Conservation (phyloP, 2,797 vertebrate genomes). For the Rhodeus uyekii region DNA sequence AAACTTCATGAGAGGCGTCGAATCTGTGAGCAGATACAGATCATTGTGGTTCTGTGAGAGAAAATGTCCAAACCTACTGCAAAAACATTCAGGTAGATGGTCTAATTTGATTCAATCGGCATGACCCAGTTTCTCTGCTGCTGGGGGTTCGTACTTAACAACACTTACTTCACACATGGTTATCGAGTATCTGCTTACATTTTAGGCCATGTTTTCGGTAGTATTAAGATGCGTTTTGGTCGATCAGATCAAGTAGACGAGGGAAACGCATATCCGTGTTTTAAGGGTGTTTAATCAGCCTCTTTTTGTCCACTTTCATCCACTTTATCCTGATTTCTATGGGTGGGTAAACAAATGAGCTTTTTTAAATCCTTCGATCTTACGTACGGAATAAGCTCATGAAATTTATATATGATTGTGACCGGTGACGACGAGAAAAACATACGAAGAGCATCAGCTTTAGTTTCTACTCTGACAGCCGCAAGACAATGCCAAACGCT, state of each 20-base stretch:
- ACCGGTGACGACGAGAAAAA: neutral
- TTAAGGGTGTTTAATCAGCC: too few species aligned
- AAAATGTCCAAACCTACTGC: neutral
- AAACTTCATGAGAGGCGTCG: neutral
- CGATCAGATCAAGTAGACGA: neutral
- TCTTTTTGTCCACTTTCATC: neutral
- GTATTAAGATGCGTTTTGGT: neutral
- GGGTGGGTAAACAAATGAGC: neutral
- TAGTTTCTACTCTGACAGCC: too few species aligned
- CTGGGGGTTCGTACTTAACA: neutral
- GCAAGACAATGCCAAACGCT: too few species aligned
- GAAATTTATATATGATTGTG: neutral
- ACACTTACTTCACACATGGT: neutral
- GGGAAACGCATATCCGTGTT: neutral
- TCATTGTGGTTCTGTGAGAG: neutral
- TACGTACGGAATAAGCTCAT: accelerated
- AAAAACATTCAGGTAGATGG: neutral
- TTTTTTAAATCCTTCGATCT: neutral
- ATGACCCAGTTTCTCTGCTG: conserved; percentile 18
- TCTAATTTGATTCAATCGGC: conserved; percentile 6
- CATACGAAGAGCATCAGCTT: too few species aligned
- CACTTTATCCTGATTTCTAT: neutral
- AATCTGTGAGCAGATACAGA: neutral
- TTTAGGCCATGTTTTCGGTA: neutral
- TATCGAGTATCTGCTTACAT: neutral